Conservation (phyloP, 2,113 vertebrate genomes). For the Eleginops maclovinus region DNA sequence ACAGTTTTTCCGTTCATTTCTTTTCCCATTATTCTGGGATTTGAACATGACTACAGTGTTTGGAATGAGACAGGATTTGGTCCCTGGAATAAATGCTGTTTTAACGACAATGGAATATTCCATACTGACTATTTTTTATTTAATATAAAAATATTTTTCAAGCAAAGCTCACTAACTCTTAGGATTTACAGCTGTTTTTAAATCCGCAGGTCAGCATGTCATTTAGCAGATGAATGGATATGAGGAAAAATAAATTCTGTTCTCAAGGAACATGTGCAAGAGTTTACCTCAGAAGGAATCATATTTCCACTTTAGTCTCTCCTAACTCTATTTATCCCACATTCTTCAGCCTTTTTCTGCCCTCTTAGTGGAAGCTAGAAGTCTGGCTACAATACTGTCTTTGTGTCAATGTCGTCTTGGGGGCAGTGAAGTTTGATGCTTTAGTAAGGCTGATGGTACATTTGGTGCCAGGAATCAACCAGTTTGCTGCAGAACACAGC, state of each 20-base stretch:
- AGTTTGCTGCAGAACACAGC: slow-evolving; percentile 34
- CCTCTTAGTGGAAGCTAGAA: not conserved
- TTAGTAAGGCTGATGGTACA: slow-evolving; percentile 14
- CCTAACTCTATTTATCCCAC: not conserved
- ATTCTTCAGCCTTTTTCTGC: not conserved
- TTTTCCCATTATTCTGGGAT: not conserved
- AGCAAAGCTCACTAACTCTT: not conserved
- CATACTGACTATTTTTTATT: slow-evolving; percentile 1
- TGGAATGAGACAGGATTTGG: not conserved
- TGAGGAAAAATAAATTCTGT: not conserved
- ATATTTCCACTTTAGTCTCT: not conserved
- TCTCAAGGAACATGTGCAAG: not conserved
- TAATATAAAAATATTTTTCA: not conserved
- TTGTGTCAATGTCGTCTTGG: slow-evolving; percentile 43
- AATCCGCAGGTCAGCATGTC: not conserved
- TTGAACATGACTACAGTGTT: not conserved
- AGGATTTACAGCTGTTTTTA: not conserved
- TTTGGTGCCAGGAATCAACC: slow-evolving; percentile 50
- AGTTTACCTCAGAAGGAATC: not conserved
- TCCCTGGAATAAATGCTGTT: not conserved
- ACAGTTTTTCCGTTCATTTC: not conserved
- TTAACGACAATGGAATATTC: not conserved
- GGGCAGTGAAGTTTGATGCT: slow-evolving; percentile 26
- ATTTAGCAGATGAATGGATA: not conserved
- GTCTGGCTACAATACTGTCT: slow-evolving; percentile 21